Evolutionary conservation across 2,888 invertebrate species (phyloP).

Genomic region (Dryomyza anilis): DNA sequence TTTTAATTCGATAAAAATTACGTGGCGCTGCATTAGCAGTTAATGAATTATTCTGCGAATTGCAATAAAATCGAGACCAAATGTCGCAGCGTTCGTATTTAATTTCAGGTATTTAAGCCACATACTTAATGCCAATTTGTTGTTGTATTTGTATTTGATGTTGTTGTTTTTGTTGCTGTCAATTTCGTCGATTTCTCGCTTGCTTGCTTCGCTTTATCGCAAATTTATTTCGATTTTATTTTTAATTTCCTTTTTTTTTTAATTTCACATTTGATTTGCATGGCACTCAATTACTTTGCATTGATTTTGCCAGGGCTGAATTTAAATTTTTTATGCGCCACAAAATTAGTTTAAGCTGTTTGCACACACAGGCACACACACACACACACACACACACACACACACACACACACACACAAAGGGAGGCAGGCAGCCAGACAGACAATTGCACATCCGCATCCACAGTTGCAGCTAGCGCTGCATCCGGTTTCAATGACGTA

Average conservation of each 20-base stretch:
- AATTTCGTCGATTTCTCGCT: not conserved
- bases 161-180: not conserved
- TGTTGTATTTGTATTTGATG: not conserved
- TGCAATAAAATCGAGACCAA: no score
- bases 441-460: not conserved
- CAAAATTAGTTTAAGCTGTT: not conserved
- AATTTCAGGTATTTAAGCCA: no score
- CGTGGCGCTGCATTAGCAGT: no score
- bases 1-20: no score
- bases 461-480: not conserved
- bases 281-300: not conserved
- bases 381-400: no score
- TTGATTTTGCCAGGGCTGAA: conserved; percentile 3
- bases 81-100: no score
- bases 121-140: no score
- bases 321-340: not conserved
- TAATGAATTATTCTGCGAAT: no score
- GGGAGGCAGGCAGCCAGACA: not conserved
- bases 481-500: no score
- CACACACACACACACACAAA: not conserved
- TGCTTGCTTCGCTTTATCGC: not conserved
- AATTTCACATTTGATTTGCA: not conserved
- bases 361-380: not conserved
- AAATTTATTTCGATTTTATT: conserved; percentile 5
- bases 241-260: not conserved